These are phyloP conservation scores for Dorcus hopei DNA, from an alignment of 2,888 invertebrate genomes.

Conservation along the genomic window DNA sequence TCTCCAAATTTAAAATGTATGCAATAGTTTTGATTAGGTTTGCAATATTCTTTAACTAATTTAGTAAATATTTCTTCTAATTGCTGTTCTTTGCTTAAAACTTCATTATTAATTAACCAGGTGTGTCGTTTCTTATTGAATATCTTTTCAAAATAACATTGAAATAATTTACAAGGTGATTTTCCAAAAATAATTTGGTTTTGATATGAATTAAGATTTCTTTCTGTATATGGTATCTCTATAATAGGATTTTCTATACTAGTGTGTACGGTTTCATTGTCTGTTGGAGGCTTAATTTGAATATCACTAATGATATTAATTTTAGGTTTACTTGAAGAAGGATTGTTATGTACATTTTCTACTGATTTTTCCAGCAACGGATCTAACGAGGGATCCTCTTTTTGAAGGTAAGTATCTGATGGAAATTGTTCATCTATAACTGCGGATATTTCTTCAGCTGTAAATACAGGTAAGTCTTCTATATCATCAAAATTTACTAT, in stretches of 20 bases:
- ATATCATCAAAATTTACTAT: slow-evolving; percentile 7
- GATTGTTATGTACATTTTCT: neutral
- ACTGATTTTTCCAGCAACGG: no score
- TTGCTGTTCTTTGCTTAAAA: neutral
- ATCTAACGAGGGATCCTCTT: no score
- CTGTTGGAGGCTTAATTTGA: neutral
- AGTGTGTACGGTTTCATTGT: neutral
- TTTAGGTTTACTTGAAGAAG: neutral
- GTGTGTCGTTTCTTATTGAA: slow-evolving; percentile 3
- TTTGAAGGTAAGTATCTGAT: no score
- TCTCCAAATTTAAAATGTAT: neutral
- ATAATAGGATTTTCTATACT: neutral
- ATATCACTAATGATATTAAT: neutral
- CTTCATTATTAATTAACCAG: neutral
- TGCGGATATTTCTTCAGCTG: no score
- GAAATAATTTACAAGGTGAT: neutral
- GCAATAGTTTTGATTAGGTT: neutral
- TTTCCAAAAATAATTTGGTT: neutral
- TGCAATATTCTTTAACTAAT: neutral
- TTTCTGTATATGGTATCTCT: neutral
- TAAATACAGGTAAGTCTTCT: neutral
- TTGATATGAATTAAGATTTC: neutral
- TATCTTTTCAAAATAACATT: neutral
- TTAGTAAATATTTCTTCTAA: neutral
- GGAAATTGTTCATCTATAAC: no score